Evolutionary conservation across 2,113 vertebrate genomes (phyloP), one percentile per base, ranked within the genome.

Genomic region (Fregata magnificens): DNA sequence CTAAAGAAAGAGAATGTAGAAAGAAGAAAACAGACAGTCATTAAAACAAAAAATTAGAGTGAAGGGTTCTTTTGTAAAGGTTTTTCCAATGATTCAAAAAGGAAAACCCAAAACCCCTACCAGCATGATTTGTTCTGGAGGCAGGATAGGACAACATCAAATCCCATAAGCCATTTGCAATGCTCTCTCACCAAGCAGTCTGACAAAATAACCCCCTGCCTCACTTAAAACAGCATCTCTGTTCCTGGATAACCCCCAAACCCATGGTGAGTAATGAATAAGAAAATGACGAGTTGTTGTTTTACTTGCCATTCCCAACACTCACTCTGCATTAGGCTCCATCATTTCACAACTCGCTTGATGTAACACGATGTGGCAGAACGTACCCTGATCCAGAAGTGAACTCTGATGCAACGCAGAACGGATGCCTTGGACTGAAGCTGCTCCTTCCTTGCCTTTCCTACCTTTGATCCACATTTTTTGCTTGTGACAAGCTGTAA

Each of bases 331-430:
- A 95, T 97, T 93, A 97, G 94, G 93, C 79, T 96, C 90, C 94
- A 88, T 96, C 97, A 85, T 92, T 95, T 94, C 94, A 94, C 90
- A 85, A 44, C 82, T 87, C 10, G 0, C 70, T 67, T 94, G 97
- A 97, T 89, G 86, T 96, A 95, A 97, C 86, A 11, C 25, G 73
- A 91, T 67, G 96, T 96, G 96, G 96, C 97, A 97, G 94, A 96
- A 77, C 17, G 4, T 16, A 31, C 96, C 96, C 95, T 85, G 92
- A 50, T 97, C 88, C 79, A 80, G 82, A 20, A 94, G 88, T 55
- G 91, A 98, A 93, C 93, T 82, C 90, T 88, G 90, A 91, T 40
- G 92, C 82, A 40, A 72, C 52, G 94, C 93, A 95, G 67, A 85
- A 36, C 10, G 32, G 88, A 87, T 95, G 89, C 88, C 86, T 90